Evolutionary conservation across 2,888 invertebrate genomes (phyloP).

Genomic region (Isoperla grammatica): DNA sequence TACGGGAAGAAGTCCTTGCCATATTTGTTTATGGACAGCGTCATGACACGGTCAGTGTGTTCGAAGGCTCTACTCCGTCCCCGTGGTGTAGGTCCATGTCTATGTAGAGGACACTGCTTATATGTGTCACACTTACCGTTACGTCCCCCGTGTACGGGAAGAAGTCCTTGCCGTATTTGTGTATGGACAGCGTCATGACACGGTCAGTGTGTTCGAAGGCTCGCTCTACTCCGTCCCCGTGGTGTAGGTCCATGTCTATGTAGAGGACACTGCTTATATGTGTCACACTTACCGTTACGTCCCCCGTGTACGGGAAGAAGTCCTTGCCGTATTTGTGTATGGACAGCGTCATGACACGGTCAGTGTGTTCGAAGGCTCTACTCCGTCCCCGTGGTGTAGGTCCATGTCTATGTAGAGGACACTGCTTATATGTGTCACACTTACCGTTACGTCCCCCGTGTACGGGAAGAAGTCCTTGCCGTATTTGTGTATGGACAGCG

Average conservation of each 20-base stretch:
- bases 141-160: slow-evolving; percentile 91
- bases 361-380: slow-evolving; percentile 98
- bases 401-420: slow-evolving; percentile 99
- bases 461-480: slow-evolving; percentile 97
- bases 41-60: slow-evolving; percentile 99
- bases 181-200: slow-evolving; percentile 99
- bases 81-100: slow-evolving; percentile 99
- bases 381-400: slow-evolving; percentile 99
- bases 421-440: slow-evolving; percentile 93
- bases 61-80: slow-evolving; percentile 99
- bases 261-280: slow-evolving; percentile 96
- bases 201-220: slow-evolving; percentile 99
- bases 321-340: slow-evolving; percentile 97
- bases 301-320: slow-evolving; percentile 96
- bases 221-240: slow-evolving; percentile 99
- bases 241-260: slow-evolving; percentile 99
- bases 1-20: slow-evolving; percentile 97
- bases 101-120: slow-evolving; percentile 92
- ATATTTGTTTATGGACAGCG: slow-evolving; percentile 98
- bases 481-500: slow-evolving; percentile 98
- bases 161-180: slow-evolving; percentile 95
- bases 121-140: slow-evolving; percentile 96
- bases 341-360: slow-evolving; percentile 98
- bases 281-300: slow-evolving; percentile 87
- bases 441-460: slow-evolving; percentile 84